Conservation (phyloP, 2,888 invertebrate genomes). For the Dendrolimus pini region DNA sequence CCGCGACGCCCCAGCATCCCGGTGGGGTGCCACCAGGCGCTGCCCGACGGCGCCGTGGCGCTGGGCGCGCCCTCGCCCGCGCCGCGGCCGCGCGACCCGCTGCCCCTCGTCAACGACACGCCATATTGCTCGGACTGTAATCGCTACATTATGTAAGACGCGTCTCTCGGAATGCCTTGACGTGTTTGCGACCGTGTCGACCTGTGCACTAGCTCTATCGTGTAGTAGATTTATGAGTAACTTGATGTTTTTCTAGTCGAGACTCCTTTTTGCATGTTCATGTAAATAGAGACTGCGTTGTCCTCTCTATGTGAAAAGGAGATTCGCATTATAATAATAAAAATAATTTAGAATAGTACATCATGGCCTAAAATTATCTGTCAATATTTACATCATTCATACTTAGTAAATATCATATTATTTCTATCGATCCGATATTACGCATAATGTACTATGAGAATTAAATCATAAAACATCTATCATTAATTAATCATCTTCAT, state of each 20-base stretch:
- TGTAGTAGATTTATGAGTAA: constrained; percentile 42
- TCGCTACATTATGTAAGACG: constrained; percentile 91
- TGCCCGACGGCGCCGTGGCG: constrained; percentile 68
- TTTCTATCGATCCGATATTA: constrained; percentile 12
- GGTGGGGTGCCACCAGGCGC: constrained; percentile 73
- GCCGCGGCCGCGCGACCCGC: constrained; percentile 38
- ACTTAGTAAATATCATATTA: background rate
- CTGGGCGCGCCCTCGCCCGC: constrained; percentile 48
- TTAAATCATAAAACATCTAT: constrained; percentile 20
- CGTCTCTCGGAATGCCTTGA: constrained; percentile 61
- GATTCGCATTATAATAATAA: background rate
- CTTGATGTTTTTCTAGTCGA: constrained; percentile 38
- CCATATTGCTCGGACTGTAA: constrained; percentile 90
- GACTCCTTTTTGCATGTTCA: constrained; percentile 23
- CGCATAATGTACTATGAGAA: constrained; percentile 17
- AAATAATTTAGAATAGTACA: background rate
- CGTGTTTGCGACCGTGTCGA: constrained; percentile 75
- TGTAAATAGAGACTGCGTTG: constrained; percentile 17
- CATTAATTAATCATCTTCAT: constrained; percentile 40
- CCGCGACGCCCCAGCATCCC: constrained; percentile 71
- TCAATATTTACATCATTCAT: too few species aligned
- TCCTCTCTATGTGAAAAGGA: constrained; percentile 17
- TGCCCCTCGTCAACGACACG: constrained; percentile 72
- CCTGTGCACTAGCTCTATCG: constrained; percentile 58
- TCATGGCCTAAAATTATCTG: constrained; percentile 22